Base-by-base conservation (phyloP, 2,888 invertebrate species). In the Xanthostigma xanthostigma region DNA sequence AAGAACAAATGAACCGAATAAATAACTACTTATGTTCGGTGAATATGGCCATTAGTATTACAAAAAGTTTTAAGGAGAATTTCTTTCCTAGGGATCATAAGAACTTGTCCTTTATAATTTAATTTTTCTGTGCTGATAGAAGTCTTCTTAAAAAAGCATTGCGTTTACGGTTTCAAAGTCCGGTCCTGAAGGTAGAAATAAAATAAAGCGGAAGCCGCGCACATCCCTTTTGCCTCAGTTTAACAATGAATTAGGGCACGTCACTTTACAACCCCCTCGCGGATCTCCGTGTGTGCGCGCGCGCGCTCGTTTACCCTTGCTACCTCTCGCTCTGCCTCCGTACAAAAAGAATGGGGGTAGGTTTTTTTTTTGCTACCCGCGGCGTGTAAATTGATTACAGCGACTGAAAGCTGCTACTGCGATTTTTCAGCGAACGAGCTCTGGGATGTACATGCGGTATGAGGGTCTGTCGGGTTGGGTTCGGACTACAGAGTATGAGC, bases 311-410 rank as follows among this genome's bases (percentile, higher is more conserved):
- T 41, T 36, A 47, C 45, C 41, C 47, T 44, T 40, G 48, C 41
- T 45, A 51, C 65, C 63, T 65, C 66, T 68, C 65, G 66, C 65
- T n/a, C n/a, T 68, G 67, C 27, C 27, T 27, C 6, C 27, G 27
- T 27, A 27, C 6, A 44, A 13, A 44, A 44, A 44, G 35, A 9
- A 44, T 33, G 36, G 33, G 44, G 44, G 33, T 42, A 42, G 42
- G 13, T 17, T 27, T 14, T 40, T 40, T 46, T 44, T 35, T 44
- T 42, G 27, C 34, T 33, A 33, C 51, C 46, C 46, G 44, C 46
- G 46, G 50, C 46, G 45, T 48, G 53, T 51, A 53, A 53, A 53
- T 53, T 53, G 53, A 53, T 53, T 53, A 53, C 52, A 50, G 50
- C 27, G 27, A 46, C 41, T 46, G 50, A 50, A 48, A 49, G 48